A percentile compares a stretch with the other conserved stretches of the same genome.
phyloP scores from a whole-genome alignment of 2,113 vertebrate genomes.

The Nansenia antarctica region DNA sequence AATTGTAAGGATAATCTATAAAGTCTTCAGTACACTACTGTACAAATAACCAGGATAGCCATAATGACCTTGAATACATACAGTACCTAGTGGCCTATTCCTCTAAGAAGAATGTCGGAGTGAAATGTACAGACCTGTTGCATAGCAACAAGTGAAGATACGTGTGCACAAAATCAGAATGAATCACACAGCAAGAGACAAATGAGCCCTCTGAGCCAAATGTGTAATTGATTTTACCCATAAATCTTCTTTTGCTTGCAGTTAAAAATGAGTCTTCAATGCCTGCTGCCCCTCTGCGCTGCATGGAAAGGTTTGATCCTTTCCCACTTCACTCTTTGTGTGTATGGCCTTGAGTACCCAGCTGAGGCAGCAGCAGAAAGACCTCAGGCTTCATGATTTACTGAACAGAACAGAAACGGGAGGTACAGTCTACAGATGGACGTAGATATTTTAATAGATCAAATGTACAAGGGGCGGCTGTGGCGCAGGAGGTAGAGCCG shows the following conservation, averaged over 20 bases:
- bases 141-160: slow-evolving; percentile 63
- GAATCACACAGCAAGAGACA: slow-evolving; percentile 47
- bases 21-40: too few species aligned
- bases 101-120: slow-evolving; percentile 51
- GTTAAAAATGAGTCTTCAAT: slow-evolving; percentile 35
- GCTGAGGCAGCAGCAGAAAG: slow-evolving; percentile 20
- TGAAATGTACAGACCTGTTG: slow-evolving; percentile 58
- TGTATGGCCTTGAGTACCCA: slow-evolving; percentile 22
- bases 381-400: slow-evolving; percentile 11
- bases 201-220: slow-evolving; percentile 18
- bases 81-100: too few species aligned
- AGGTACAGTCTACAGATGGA: background rate
- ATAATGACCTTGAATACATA: too few species aligned
- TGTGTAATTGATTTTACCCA: too few species aligned
- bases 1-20: too few species aligned
- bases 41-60: too few species aligned
- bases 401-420: background rate
- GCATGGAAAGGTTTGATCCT: slow-evolving; percentile 65
- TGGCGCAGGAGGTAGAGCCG: too few species aligned
- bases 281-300: slow-evolving; percentile 36
- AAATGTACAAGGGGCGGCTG: too few species aligned
- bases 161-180: slow-evolving; percentile 55
- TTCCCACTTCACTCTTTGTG: slow-evolving; percentile 39
- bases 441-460: too few species aligned
- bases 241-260: too few species aligned